Evolutionary conservation across 53 echinoderm and acorn worm species (phyloP).

Genomic region (Temnopleurus reevesii): DNA sequence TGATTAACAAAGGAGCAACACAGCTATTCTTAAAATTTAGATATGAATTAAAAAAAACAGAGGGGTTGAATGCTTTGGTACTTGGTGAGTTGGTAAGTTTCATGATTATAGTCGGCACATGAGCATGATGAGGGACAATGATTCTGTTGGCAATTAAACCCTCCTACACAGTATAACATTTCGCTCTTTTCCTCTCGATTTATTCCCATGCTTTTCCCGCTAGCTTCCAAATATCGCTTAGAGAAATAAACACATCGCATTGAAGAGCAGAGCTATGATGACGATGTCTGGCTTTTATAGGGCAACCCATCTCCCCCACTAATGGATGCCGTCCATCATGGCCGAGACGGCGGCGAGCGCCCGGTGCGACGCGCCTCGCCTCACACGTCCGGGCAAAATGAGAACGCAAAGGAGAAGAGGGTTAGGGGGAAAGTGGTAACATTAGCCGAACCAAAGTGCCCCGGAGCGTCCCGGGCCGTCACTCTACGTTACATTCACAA

Average conservation of each 20-base stretch:
- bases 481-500: background rate
- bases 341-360: slow-evolving; percentile 22
- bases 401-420: background rate
- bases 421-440: background rate
- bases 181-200: background rate
- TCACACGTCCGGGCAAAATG: background rate
- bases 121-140: background rate
- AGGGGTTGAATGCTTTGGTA: too few relatives aligned
- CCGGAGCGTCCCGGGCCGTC: slow-evolving; percentile 40
- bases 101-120: too few relatives aligned
- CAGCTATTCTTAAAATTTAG: too few relatives aligned
- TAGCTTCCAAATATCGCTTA: slow-evolving; percentile 12
- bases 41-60: too few relatives aligned
- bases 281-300: slow-evolving; percentile 51
- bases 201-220: background rate
- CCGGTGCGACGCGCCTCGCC: background rate
- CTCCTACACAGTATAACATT: background rate
- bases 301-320: slow-evolving; percentile 15
- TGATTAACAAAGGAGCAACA: too few relatives aligned
- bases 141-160: background rate
- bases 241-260: slow-evolving; percentile 58
- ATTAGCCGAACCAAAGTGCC: slow-evolving; percentile 25
- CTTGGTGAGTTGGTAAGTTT: too few relatives aligned
- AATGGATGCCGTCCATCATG: slow-evolving; percentile 60
- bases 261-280: slow-evolving; percentile 27